Percentiles rank a stretch among this genome's conserved stretches.
phyloP scores from a whole-genome alignment of 2,797 vertebrate species.

The Lagorchestes hirsutus region DNA sequence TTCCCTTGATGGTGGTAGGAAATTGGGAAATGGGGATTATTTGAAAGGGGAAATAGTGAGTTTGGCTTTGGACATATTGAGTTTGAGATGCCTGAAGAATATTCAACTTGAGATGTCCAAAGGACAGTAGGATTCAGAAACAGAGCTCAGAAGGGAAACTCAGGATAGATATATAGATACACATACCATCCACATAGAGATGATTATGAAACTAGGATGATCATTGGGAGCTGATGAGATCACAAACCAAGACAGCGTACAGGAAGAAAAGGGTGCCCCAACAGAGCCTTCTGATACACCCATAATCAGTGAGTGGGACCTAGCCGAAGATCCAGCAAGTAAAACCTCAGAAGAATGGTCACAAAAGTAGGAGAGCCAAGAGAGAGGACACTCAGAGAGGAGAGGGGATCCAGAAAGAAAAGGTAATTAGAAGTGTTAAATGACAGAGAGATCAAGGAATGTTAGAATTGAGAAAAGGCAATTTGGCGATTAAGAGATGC shows the following conservation, averaged over 20 bases:
- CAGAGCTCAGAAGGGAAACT: background rate
- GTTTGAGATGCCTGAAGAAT: background rate
- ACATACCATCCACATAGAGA: background rate
- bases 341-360: background rate
- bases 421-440: background rate
- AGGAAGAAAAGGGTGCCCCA: background rate
- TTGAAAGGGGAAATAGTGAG: background rate
- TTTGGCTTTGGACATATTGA: background rate
- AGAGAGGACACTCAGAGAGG: background rate
- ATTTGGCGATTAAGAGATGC: background rate
- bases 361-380: background rate
- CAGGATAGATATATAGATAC: background rate
- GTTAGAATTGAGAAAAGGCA: background rate
- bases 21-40: background rate
- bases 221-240: background rate
- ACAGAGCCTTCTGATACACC: background rate
- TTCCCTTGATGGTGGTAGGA: background rate
- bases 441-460: background rate
- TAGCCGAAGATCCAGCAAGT: background rate
- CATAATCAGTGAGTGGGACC: background rate
- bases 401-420: background rate
- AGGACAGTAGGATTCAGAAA: background rate
- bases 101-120: background rate
- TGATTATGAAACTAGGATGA: background rate
- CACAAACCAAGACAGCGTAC: background rate